These are phyloP conservation scores for Trachelipus rathkii DNA, from an alignment of 1,140 invertebrate species.

Conservation along the genomic window DNA sequence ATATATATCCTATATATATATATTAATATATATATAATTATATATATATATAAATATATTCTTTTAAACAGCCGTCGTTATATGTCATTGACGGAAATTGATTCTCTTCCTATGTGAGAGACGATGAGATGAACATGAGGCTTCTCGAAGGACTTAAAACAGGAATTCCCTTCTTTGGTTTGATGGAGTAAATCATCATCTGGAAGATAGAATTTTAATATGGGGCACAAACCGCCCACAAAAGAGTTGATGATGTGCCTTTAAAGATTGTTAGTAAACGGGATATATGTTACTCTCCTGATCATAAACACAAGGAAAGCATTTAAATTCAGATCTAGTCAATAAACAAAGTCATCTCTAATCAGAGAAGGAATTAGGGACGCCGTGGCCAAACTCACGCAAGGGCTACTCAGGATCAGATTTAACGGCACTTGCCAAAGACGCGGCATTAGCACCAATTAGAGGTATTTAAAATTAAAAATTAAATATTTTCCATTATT, in stretches of 20 bases:
- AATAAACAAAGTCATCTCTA: constrained; percentile 16
- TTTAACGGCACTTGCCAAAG: constrained; percentile 88
- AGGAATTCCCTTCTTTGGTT: constrained; percentile 95
- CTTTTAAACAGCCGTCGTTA: too few relatives aligned
- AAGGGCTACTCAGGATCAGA: constrained; percentile 94
- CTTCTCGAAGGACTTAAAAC: constrained; percentile 91
- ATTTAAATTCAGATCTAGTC: constrained; percentile 23
- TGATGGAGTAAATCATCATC: constrained; percentile 75
- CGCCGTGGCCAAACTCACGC: constrained; percentile 65
- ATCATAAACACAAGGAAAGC: constrained; percentile 10
- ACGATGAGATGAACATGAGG: constrained; percentile 88
- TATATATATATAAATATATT: too few relatives aligned
- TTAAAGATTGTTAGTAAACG: constrained; percentile 31
- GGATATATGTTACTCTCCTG: constrained; percentile 24
- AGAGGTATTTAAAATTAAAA: constrained; percentile 63
- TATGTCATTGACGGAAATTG: constrained; percentile 96
- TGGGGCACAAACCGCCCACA: constrained; percentile 82
- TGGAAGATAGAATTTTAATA: constrained; percentile 85
- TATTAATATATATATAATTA: too few relatives aligned
- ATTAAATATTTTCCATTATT: too few relatives aligned
- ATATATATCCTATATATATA: too few relatives aligned
- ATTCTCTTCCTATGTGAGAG: constrained; percentile 88
- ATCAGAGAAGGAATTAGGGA: constrained; percentile 19
- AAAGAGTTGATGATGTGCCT: constrained; percentile 26
- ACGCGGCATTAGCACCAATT: constrained; percentile 91